Percentiles rank a stretch among this genome's conserved stretches.
Evolutionary conservation across 2,797 vertebrate genomes (phyloP).

Genomic region (Notamacropus eugenii): DNA sequence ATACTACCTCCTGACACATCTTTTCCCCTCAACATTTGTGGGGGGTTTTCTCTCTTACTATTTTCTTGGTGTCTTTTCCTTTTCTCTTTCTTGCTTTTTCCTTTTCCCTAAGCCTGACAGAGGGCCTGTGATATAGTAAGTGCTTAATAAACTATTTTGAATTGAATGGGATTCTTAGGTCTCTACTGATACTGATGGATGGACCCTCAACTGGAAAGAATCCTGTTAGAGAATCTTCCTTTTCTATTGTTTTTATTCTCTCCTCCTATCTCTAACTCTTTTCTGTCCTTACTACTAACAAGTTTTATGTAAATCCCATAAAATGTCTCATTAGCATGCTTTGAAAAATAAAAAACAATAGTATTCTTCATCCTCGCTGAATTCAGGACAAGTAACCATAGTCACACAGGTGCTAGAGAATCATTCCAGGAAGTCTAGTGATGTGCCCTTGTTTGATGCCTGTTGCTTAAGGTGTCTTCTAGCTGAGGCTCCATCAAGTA

Average conservation of each 20-base stretch:
- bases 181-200: not conserved
- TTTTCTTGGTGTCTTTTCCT: not conserved
- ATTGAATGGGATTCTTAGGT: not conserved
- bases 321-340: slow-evolving; percentile 18
- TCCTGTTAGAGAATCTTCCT: not conserved
- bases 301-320: not conserved
- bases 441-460: not conserved
- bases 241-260: not conserved
- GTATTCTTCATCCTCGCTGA: not conserved
- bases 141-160: not conserved
- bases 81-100: slow-evolving; percentile 4
- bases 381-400: not conserved
- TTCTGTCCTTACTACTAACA: not conserved
- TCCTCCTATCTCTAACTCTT: not conserved
- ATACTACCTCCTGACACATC: not conserved
- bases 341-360: slow-evolving; percentile 18
- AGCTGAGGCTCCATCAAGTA: not conserved
- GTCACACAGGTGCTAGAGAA: not conserved
- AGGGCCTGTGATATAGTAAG: not conserved
- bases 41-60: slow-evolving; percentile 43
- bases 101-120: slow-evolving; percentile 5
- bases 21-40: not conserved
- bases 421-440: not conserved
- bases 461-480: slow-evolving; percentile 1
- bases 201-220: not conserved